phyloP scores from a whole-genome alignment of 2,797 vertebrate species.

The Mormyrus hasselquistii region DNA sequence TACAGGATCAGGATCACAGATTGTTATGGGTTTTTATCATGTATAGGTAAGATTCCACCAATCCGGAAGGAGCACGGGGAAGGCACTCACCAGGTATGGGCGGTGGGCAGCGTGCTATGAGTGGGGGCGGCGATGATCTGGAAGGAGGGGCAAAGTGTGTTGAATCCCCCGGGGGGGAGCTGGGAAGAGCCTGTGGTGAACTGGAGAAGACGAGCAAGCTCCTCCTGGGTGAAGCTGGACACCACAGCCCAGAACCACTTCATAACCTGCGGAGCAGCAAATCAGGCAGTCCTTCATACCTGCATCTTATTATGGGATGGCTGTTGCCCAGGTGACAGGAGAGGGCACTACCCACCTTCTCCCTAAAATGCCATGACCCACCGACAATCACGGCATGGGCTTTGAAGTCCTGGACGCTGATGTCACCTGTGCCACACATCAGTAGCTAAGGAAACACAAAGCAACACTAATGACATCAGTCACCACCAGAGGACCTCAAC shows the following conservation, averaged over 20 bases:
- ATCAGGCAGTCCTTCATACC: background rate
- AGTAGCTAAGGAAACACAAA: conserved; percentile 67
- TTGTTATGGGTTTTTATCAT: background rate
- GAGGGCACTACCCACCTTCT: conserved; percentile 68
- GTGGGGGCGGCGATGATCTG: conserved; percentile 96
- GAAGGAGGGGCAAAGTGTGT: conserved; percentile 95
- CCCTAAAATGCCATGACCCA: conserved; percentile 95
- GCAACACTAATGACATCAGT: background rate
- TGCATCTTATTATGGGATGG: background rate
- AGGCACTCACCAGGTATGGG: conserved; percentile 89
- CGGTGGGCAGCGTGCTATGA: conserved; percentile 92
- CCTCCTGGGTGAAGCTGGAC: conserved; percentile 96
- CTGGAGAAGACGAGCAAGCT: conserved; percentile 90
- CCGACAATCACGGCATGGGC: conserved; percentile 93
- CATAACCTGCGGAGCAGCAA: conserved; percentile 76
- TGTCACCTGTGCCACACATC: conserved; percentile 97
- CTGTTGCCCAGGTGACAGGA: no score
- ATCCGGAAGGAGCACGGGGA: background rate
- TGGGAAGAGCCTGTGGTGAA: conserved; percentile 98
- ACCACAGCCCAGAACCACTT: conserved; percentile 99
- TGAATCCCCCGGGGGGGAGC: conserved; percentile 91
- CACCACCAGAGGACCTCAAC: background rate
- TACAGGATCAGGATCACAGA: background rate
- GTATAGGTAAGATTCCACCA: background rate
- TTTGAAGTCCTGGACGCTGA: conserved; percentile 96